Conservation (phyloP, 2,797 vertebrate species). For the Emys orbicularis region DNA sequence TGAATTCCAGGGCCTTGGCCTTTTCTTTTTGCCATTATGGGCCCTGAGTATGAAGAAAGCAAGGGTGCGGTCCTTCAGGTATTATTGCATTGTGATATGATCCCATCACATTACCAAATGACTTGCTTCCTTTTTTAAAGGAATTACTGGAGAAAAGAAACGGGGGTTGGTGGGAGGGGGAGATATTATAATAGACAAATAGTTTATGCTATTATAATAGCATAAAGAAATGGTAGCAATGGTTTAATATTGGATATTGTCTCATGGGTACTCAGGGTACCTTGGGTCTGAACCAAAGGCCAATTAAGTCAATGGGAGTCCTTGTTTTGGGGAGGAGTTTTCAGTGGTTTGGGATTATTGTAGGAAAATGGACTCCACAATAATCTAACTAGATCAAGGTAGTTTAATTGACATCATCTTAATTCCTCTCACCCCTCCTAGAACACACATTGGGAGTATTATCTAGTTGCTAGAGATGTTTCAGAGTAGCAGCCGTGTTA, state of each 20-base stretch:
- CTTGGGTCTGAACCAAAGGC: background rate
- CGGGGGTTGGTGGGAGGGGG: background rate
- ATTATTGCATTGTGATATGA: background rate
- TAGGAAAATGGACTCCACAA: background rate
- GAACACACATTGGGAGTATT: background rate
- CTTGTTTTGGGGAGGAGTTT: background rate
- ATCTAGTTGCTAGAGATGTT: background rate
- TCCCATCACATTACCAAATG: background rate
- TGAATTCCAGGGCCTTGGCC: background rate
- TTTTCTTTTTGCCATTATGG: background rate
- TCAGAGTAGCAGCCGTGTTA: no score
- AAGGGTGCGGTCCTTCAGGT: background rate
- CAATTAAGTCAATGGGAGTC: background rate
- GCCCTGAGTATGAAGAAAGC: background rate
- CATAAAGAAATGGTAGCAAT: background rate
- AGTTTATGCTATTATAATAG: background rate
- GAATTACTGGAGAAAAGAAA: background rate
- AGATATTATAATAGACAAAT: background rate
- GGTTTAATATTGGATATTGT: background rate
- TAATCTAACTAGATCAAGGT: background rate
- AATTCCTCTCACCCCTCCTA: background rate
- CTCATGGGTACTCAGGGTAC: background rate
- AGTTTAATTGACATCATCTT: background rate
- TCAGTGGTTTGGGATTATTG: background rate
- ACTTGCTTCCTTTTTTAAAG: background rate